phyloP scores from a whole-genome alignment of 2,113 vertebrate genomes.

The Cacatua alba region DNA sequence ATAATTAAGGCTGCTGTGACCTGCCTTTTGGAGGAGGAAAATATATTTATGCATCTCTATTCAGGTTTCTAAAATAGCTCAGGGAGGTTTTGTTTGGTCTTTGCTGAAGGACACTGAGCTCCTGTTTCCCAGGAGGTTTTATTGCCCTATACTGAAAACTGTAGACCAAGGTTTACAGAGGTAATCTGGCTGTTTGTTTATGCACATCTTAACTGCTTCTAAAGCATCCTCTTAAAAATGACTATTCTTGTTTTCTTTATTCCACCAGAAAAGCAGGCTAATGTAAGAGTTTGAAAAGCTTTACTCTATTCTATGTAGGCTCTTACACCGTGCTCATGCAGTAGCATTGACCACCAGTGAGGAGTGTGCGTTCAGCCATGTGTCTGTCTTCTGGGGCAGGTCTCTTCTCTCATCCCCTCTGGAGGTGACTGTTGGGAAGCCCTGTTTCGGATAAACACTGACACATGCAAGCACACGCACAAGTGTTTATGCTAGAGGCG shows the following conservation, averaged over 20 bases:
- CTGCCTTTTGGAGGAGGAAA: constrained; percentile 29
- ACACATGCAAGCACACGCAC: background rate
- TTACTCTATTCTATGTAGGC: background rate
- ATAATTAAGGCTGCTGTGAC: constrained; percentile 52
- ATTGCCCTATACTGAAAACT: background rate
- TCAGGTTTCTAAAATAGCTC: constrained; percentile 36
- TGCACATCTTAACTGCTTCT: background rate
- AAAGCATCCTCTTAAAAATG: background rate
- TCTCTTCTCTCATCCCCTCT: background rate
- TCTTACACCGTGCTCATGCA: background rate
- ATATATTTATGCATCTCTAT: constrained; percentile 6
- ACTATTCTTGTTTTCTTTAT: background rate
- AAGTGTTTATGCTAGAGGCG: background rate
- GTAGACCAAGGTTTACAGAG: background rate
- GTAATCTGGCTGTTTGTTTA: background rate
- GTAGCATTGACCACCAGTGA: background rate
- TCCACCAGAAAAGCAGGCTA: background rate
- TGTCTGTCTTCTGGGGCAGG: background rate
- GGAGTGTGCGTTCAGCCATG: background rate
- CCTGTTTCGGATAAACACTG: background rate
- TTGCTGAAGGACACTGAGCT: background rate
- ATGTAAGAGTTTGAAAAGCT: background rate
- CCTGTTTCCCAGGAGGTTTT: constrained; percentile 9
- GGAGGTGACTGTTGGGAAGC: background rate
- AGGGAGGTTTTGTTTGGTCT: background rate